Evolutionary conservation across 2,113 vertebrate genomes (phyloP), one percentile per base, ranked within the genome.

Genomic region (Colaptes auratus): DNA sequence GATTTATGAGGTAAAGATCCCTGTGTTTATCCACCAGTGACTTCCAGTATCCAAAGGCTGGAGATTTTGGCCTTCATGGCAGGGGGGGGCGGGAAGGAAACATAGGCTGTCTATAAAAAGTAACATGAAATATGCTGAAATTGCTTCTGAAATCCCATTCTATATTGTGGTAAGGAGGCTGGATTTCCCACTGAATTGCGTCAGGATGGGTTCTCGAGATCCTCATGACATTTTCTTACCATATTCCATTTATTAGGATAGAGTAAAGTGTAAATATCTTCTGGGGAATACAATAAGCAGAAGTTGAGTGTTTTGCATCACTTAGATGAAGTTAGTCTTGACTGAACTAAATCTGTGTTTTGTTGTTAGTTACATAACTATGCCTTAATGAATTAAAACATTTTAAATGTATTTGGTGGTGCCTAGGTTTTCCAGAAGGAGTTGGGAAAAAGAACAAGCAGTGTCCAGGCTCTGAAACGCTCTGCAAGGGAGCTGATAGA

Each of bases 351-450:
- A 74, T 59, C 20, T 0, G 0, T 28, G 8, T 84, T 92, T 58
- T 75, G 13, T 56, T 61, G 9, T 10, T 64, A 11, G 25, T 64
- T 17, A 20, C 5, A 1, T 78, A 81, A 60, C 20, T 36, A 46
- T 60, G 15, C 12, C 42, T 74, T 65, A 58, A 61, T 59, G 16
- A 90, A 59, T 42, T 88, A 76, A 86, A 82, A 82, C 50, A 70
- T 89, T 74, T 28, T n/a, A 89, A 91, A 74, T 80, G 4, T 63
- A 56, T 74, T 76, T 65, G 77, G 7, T 66, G 86, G 28, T 53
- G 20, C 84, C 61, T 96, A 99, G 99, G 99, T 97, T 90, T 99
- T 99, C 97, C 99, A 99, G 91, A 99, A 99, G 87, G 99, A 99
- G 96, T 46, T 99, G 97, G 99, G 99, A 24, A 99, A 99, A 95